These are phyloP conservation scores for Pachyrhynchus sulphureomaculatus DNA, from an alignment of 1,140 invertebrate species.

Conservation along the genomic window DNA sequence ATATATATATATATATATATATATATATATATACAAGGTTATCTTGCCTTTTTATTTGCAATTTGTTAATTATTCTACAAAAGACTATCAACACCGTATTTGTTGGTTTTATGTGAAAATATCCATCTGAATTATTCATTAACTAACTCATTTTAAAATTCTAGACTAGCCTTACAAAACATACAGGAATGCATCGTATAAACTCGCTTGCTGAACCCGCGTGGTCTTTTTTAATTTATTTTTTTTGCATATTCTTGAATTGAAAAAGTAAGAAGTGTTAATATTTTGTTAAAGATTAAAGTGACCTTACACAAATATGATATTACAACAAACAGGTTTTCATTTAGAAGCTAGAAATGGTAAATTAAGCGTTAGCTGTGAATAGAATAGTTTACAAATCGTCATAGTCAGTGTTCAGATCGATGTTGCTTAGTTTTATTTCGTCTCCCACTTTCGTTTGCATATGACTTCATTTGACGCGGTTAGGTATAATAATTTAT, in stretches of 20 bases:
- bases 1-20: neutral
- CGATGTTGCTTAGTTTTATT: too few species aligned
- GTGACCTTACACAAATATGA: neutral
- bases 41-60: neutral
- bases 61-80: conserved; percentile 9
- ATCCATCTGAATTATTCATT: conserved; percentile 24
- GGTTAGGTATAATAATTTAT: too few species aligned
- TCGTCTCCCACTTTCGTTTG: too few species aligned
- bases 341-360: too few species aligned
- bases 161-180: conserved; percentile 9
- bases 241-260: neutral
- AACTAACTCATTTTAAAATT: conserved; percentile 24
- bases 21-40: neutral
- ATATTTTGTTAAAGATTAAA: neutral
- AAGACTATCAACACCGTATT: conserved; percentile 10
- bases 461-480: too few species aligned
- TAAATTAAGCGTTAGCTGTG: too few species aligned
- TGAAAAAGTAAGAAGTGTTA: conserved; percentile 3
- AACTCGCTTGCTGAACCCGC: neutral
- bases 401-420: too few species aligned
- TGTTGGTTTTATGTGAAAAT: conserved; percentile 28
- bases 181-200: conserved; percentile 7
- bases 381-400: too few species aligned
- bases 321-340: too few species aligned
- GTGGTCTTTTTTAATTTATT: neutral